Evolutionary conservation across 2,888 invertebrate species (phyloP).

Genomic region (Aromia moschata): DNA sequence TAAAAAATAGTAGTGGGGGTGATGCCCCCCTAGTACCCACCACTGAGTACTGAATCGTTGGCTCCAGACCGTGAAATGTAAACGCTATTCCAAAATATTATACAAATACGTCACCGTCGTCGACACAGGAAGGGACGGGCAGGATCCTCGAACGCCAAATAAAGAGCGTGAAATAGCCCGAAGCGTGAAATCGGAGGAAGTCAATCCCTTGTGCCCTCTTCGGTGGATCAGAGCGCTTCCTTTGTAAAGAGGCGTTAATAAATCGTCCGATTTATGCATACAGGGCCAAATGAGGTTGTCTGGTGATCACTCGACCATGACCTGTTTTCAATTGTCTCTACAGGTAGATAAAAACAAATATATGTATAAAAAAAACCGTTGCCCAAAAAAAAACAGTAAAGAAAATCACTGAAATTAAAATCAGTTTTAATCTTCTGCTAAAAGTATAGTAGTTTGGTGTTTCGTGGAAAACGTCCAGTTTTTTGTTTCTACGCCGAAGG

Average conservation of each 20-base stretch:
- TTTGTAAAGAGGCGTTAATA: constrained; percentile 17
- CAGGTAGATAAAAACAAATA: too few species aligned
- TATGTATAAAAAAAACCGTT: too few species aligned
- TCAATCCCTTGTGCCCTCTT: constrained; percentile 31
- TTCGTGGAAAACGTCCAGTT: too few species aligned
- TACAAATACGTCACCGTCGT: constrained; percentile 43
- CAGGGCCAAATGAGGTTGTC: too few species aligned
- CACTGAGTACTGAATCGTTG: constrained; percentile 19
- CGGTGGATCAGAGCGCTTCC: constrained; percentile 11
- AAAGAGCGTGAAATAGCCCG: constrained; percentile 41
- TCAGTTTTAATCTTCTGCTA: too few species aligned
- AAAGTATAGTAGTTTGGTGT: too few species aligned
- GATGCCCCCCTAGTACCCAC: not conserved
- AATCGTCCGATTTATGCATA: constrained; percentile 23
- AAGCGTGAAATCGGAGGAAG: constrained; percentile 38
- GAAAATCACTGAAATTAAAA: too few species aligned
- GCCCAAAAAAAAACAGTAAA: too few species aligned
- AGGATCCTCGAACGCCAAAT: constrained; percentile 41
- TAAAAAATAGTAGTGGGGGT: too few species aligned
- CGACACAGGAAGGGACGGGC: constrained; percentile 42
- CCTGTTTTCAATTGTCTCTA: too few species aligned
- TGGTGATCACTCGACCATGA: too few species aligned
- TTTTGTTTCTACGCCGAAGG: too few species aligned
- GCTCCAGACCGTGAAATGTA: constrained; percentile 46
- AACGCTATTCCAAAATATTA: constrained; percentile 44